Evolutionary conservation across 2,113 vertebrate species (phyloP), one percentile per base, ranked within the genome.

Genomic region (Thunnus thynnus): DNA sequence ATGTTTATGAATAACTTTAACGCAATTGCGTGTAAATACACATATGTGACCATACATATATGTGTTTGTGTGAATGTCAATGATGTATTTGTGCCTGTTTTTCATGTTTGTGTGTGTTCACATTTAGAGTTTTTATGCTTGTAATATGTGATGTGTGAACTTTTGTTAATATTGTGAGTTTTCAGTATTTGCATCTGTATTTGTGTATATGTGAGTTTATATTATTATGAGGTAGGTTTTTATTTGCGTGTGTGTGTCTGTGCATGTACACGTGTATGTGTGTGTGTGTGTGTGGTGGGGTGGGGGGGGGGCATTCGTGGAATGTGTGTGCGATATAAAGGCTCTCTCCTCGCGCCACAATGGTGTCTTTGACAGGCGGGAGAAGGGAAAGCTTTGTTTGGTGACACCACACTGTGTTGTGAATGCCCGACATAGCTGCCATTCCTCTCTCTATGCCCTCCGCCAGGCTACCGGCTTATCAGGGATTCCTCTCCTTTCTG

Each of bases 401-500:
- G 95, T 95, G 95, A 96, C 95, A 96, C 94, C 93, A 96, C 95
- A 97, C 96, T 97, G 95, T 98, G 97, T 98, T 99, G 97, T 95
- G 96, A 98, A 98, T 98, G 96, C 96, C 93, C 94, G 73, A 84
- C 97, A 99, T 99, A 95, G 93, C 95, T 97, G 87, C 90, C 95
- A 98, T 99, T 98, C 96, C 94, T 94, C 54, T 79, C 64, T 86
- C 94, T 91, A 90, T 95, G 95, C 94, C 92, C 93, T 94, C 93
- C 90, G 91, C 95, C 94, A 91, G 90, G 85, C 92, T 89, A 89
- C 90, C 82, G 92, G 88, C 95, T 89, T 92, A 95, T 92, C 93
- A 94, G 94, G 94, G 95, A 95, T 95, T 95, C 94, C 91, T 92
- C 91, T 93, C 91, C 94, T 92, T 93, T 95, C 85, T 92, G 78